A percentile compares a stretch with the other conserved stretches of the same genome.
Evolutionary conservation across 2,888 invertebrate genomes (phyloP).

Genomic region (Hybos culiciformis): DNA sequence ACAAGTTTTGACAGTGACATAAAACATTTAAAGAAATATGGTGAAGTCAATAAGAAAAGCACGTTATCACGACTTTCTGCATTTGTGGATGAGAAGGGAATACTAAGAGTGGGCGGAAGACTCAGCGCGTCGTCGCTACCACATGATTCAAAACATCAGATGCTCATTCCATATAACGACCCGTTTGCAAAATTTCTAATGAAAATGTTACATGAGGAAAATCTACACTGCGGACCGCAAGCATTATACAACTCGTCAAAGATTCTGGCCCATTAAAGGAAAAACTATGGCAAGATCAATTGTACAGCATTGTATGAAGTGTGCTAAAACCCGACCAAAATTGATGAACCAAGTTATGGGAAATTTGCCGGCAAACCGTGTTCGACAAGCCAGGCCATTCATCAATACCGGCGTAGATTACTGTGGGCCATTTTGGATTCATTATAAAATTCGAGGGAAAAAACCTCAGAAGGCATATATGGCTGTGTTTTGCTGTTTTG

Average conservation of each 20-base stretch:
- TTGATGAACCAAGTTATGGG: constrained; percentile 15
- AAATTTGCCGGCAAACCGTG: constrained; percentile 15
- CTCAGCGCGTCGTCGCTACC: not conserved
- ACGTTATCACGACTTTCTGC: too few relatives aligned
- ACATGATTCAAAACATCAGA: constrained; percentile 1
- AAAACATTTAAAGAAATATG: too few relatives aligned
- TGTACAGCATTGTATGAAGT: constrained; percentile 8
- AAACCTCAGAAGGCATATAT: constrained; percentile 4
- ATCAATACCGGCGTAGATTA: not conserved
- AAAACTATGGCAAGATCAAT: constrained; percentile 4
- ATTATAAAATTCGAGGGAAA: constrained; percentile 9
- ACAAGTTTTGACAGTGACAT: too few relatives aligned
- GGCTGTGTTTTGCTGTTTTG: not conserved
- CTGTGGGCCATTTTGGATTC: constrained; percentile 11
- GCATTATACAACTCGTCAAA: constrained; percentile 7
- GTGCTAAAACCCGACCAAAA: constrained; percentile 3
- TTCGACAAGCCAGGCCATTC: not conserved
- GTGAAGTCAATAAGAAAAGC: too few relatives aligned
- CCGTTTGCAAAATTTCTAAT: constrained; percentile 5
- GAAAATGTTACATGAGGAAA: not conserved
- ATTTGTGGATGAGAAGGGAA: not conserved
- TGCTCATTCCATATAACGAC: constrained; percentile 2
- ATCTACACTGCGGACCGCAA: constrained; percentile 1
- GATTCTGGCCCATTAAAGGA: constrained; percentile 14
- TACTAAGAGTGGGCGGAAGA: not conserved